These are phyloP conservation scores for Leucoptera coffeella DNA, from an alignment of 2,888 invertebrate species.

Conservation along the genomic window DNA sequence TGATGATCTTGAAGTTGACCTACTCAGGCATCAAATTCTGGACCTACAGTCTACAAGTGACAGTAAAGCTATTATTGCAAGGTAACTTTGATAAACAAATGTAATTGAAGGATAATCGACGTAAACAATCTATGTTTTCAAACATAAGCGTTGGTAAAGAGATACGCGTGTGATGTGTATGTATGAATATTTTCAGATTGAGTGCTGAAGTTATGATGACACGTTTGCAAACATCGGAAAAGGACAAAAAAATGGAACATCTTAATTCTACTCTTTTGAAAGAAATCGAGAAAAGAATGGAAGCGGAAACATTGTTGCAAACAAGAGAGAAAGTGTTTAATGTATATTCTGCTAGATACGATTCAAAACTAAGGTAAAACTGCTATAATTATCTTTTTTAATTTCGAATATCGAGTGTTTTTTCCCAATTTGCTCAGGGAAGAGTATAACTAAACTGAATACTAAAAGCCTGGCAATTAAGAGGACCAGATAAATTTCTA, in stretches of 20 bases:
- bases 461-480: too few relatives aligned
- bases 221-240: slow-evolving; percentile 40
- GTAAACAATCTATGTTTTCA: too few relatives aligned
- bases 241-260: slow-evolving; percentile 30
- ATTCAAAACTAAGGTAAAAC: slow-evolving; percentile 36
- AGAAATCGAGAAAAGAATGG: slow-evolving; percentile 24
- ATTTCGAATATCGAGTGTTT: too few relatives aligned
- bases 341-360: slow-evolving; percentile 24
- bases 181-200: slow-evolving; percentile 21
- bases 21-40: slow-evolving; percentile 66
- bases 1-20: slow-evolving; percentile 62
- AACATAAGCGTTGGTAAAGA: too few relatives aligned
- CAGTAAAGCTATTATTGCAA: slow-evolving; percentile 66
- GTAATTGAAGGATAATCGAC: too few relatives aligned
- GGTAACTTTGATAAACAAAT: slow-evolving; percentile 26
- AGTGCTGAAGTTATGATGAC: slow-evolving; percentile 40
- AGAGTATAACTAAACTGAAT: too few relatives aligned
- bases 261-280: slow-evolving; percentile 22
- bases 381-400: too few relatives aligned
- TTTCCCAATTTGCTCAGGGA: too few relatives aligned
- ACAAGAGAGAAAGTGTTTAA: slow-evolving; percentile 33
- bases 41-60: slow-evolving; percentile 69
- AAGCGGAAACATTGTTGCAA: slow-evolving; percentile 29
- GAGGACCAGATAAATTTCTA: too few relatives aligned
- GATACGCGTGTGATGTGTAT: too few relatives aligned